These are phyloP conservation scores for Calypte anna DNA, from an alignment of 2,113 vertebrate genomes.

Conservation along the genomic window DNA sequence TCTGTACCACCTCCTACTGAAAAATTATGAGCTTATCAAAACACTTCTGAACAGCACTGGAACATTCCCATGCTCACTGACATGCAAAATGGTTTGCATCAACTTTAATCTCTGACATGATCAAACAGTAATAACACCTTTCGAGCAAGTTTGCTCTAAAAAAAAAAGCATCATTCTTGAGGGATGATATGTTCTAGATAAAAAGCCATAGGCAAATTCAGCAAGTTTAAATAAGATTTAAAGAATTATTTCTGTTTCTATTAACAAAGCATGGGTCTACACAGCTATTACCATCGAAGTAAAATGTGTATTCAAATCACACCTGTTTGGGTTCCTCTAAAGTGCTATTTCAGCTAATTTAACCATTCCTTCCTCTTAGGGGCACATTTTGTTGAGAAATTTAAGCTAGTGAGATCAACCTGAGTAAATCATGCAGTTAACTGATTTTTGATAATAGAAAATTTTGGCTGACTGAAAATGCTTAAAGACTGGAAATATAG, in stretches of 20 bases:
- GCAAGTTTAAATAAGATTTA: not conserved
- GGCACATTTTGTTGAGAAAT: constrained; percentile 77
- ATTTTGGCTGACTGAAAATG: constrained; percentile 78
- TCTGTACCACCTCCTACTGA: not conserved
- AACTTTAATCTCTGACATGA: not conserved
- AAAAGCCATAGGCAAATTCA: not conserved
- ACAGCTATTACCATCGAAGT: constrained; percentile 53
- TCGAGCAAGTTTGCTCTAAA: not conserved
- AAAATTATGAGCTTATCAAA: not conserved
- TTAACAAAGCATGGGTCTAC: constrained; percentile 32
- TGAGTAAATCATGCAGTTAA: constrained; percentile 80
- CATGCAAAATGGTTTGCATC: not conserved
- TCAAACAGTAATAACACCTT: not conserved
- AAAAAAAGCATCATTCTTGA: not conserved
- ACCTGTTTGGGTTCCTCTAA: constrained; percentile 76
- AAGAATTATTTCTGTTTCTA: not conserved
- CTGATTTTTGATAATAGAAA: constrained; percentile 83
- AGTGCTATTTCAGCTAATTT: constrained; percentile 83
- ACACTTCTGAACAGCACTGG: not conserved
- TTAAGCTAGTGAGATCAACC: constrained; percentile 76
- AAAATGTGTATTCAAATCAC: constrained; percentile 81
- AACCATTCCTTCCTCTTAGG: constrained; percentile 80
- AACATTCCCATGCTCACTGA: not conserved
- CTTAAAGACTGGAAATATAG: constrained; percentile 57
- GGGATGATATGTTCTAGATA: not conserved